Evolutionary conservation across 2,888 invertebrate genomes (phyloP).

Genomic region (Cremastobaeus sp.): DNA sequence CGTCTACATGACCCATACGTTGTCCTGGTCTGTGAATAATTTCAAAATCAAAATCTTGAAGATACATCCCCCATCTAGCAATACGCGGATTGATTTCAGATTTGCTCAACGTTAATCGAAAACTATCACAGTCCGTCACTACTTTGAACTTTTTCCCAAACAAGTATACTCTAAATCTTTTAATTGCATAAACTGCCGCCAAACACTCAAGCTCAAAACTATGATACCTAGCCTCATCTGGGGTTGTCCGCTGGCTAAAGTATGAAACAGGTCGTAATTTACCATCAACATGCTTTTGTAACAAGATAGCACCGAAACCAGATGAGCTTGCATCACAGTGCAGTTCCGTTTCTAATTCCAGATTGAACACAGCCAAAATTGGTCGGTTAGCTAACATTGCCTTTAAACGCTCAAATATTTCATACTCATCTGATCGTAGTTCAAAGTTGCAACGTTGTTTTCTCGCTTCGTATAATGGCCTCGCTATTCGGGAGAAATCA

Average conservation of each 20-base stretch:
- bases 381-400: neutral
- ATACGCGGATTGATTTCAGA: neutral
- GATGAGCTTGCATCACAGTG: no score
- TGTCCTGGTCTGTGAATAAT: no score
- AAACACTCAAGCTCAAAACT: conserved; percentile 6
- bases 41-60: no score
- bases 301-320: no score
- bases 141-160: no score
- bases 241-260: no score
- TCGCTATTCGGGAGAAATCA: neutral
- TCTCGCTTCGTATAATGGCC: neutral
- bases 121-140: neutral
- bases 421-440: conserved; percentile 60
- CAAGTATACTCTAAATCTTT: no score
- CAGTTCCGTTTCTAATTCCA: no score
- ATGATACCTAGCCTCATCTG: no score
- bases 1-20: no score
- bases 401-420: conserved; percentile 6
- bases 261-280: no score
- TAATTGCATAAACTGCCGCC: conserved; percentile 1
- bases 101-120: neutral
- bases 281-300: no score
- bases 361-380: neutral
- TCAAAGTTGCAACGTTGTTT: conserved; percentile 60
- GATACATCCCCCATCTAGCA: neutral